A percentile compares a stretch with the other conserved stretches of the same genome.
These are phyloP conservation scores for Drosophila anomalata DNA, from an alignment of 2,888 invertebrate genomes.

Conservation along the genomic window DNA sequence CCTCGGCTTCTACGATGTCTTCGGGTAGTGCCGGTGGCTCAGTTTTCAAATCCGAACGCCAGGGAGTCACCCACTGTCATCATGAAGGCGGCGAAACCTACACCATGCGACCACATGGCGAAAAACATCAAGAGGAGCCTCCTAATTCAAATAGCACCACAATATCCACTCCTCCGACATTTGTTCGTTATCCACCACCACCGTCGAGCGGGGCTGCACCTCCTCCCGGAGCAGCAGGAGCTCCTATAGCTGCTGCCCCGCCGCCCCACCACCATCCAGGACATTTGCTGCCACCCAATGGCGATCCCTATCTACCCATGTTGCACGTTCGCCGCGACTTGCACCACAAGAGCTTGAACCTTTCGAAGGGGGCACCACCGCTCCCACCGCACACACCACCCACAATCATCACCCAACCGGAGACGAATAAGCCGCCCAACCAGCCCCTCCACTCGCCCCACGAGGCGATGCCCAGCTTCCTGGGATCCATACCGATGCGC, in stretches of 20 bases:
- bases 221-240: conserved; percentile 40
- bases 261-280: conserved; percentile 46
- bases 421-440: conserved; percentile 73
- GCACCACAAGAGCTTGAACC: conserved; percentile 85
- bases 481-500: conserved; percentile 83
- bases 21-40: neutral
- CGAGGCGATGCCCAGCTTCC: conserved; percentile 83
- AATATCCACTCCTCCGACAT: conserved; percentile 1
- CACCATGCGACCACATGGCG: conserved; percentile 90
- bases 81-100: conserved; percentile 88
- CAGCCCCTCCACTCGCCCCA: conserved; percentile 82
- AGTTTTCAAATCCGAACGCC: conserved; percentile 55
- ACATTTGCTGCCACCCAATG: conserved; percentile 63
- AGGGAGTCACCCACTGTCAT: conserved; percentile 89
- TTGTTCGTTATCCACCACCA: conserved; percentile 19
- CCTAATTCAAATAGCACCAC: neutral
- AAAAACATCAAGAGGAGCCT: conserved; percentile 73
- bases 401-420: conserved; percentile 80
- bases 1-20: neutral
- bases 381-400: conserved; percentile 51
- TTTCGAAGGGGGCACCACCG: conserved; percentile 52
- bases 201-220: conserved; percentile 28
- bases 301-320: conserved; percentile 85
- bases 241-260: conserved; percentile 23
- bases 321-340: conserved; percentile 92